phyloP scores from a whole-genome alignment of 64 coral and sea anemone genomes.

The Hydrozoanthus tunicans region DNA sequence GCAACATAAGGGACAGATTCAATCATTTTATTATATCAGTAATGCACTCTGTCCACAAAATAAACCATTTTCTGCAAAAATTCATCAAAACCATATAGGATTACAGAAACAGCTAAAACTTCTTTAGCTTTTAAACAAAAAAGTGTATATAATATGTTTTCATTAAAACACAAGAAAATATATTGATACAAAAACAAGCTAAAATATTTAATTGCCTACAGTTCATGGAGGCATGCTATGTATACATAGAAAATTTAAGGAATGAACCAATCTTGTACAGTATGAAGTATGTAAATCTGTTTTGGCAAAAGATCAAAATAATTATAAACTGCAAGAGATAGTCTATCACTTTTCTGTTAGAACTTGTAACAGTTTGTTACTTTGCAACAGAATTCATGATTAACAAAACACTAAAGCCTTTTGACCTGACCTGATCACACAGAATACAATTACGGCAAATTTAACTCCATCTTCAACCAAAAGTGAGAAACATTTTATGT shows the following conservation, averaged over 20 bases:
- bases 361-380: neutral
- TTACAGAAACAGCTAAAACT: too few relatives aligned
- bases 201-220: too few relatives aligned
- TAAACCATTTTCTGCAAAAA: too few relatives aligned
- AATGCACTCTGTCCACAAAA: too few relatives aligned
- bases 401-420: neutral
- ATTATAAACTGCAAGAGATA: neutral
- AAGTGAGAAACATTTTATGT: conserved; percentile 2
- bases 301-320: conserved; percentile 2
- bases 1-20: too few relatives aligned
- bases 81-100: too few relatives aligned
- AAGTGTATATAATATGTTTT: too few relatives aligned
- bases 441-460: neutral
- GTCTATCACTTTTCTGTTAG: conserved; percentile 1
- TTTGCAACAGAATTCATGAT: neutral
- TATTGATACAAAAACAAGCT: too few relatives aligned
- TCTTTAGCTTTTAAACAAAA: too few relatives aligned
- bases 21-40: too few relatives aligned
- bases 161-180: too few relatives aligned
- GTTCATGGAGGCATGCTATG: neutral
- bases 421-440: conserved; percentile 20
- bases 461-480: conserved; percentile 18
- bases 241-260: neutral
- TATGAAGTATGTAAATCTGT: neutral
- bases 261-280: too few relatives aligned